phyloP scores from a whole-genome alignment of 2,113 vertebrate species.

The Acanthisitta chloris region DNA sequence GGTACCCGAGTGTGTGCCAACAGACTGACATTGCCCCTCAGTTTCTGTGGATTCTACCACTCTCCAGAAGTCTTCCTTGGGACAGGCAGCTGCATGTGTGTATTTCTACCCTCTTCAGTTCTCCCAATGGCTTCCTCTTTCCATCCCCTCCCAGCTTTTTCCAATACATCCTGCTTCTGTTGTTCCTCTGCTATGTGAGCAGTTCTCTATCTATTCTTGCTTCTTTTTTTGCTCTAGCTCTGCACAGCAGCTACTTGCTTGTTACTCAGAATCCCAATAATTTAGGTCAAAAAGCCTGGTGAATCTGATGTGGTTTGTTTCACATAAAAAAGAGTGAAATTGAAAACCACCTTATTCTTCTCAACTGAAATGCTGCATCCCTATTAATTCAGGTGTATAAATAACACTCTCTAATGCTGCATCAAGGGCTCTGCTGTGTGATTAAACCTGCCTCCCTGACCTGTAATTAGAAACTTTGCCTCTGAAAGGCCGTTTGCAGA shows the following conservation, averaged over 20 bases:
- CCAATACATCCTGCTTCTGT: not conserved
- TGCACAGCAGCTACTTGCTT: not conserved
- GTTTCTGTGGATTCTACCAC: not conserved
- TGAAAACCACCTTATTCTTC: conserved; percentile 67
- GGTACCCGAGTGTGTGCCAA: not conserved
- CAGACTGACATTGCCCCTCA: not conserved
- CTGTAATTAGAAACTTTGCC: conserved; percentile 82
- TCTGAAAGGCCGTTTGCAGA: conserved; percentile 67
- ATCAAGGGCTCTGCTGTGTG: conserved; percentile 66
- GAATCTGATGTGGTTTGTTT: conserved; percentile 61
- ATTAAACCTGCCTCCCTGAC: conserved; percentile 67
- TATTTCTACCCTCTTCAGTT: not conserved
- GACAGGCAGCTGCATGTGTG: not conserved
- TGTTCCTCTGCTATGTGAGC: not conserved
- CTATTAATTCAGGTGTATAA: conserved; percentile 74
- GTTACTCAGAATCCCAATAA: conserved; percentile 33
- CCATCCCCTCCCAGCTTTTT: not conserved
- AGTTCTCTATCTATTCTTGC: not conserved
- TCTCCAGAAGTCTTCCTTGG: not conserved
- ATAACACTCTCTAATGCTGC: conserved; percentile 57
- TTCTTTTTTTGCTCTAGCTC: not conserved
- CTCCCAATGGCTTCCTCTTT: not conserved
- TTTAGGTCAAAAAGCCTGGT: conserved; percentile 57
- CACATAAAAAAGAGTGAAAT: conserved; percentile 55
- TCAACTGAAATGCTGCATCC: conserved; percentile 64